Evolutionary conservation across 2,888 invertebrate species (phyloP), one percentile per base, ranked within the genome.

Genomic region (Agrochola lychnidis): DNA sequence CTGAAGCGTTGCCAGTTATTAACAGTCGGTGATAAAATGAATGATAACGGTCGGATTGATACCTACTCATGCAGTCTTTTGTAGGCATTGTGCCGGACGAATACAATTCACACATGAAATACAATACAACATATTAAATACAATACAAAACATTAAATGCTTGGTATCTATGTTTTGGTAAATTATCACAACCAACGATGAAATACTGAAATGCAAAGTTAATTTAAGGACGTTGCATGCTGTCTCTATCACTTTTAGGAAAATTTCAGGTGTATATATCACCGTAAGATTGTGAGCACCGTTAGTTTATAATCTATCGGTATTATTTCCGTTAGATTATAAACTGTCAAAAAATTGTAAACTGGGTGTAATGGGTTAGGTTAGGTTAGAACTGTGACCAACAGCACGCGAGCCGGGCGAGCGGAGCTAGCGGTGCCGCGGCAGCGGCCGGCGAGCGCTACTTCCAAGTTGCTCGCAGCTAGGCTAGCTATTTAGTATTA

Each of bases 11-110:
- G 40, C 63, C 63, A 64, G 30, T 63, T 63, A 71, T 63, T 48
- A 68, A 64, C 62, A 79, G 42, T 5, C 14, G 80, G 40, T 68
- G 67, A 63, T 75, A 63, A 72, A 63, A 36, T 59, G 1, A 63
- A 68, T 68, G 63, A 78, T 66, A 70, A 56, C 61, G 42, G 42
- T 63, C 25, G 40, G 19, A 67, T 42, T 51, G 22, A 72, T 63
- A 62, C 6, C 30, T 22, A 63, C 40, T 56, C 45, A 56, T 56
- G 42, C 25, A 48, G 56, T 22, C 36, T 25, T 42, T 45, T 73
- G 14, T 36, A 9, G 14, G 2, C 10, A 70, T 72, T 16, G 12
- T 22, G 22, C 53, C 22, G 53, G 16, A n/a, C 7, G 40, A 56
- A 42, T 42, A 19, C 12, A 40, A 22, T 56, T 57, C 12, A 25